phyloP scores from a whole-genome alignment of 1,140 invertebrate species.

The Dufourea novaeangliae region DNA sequence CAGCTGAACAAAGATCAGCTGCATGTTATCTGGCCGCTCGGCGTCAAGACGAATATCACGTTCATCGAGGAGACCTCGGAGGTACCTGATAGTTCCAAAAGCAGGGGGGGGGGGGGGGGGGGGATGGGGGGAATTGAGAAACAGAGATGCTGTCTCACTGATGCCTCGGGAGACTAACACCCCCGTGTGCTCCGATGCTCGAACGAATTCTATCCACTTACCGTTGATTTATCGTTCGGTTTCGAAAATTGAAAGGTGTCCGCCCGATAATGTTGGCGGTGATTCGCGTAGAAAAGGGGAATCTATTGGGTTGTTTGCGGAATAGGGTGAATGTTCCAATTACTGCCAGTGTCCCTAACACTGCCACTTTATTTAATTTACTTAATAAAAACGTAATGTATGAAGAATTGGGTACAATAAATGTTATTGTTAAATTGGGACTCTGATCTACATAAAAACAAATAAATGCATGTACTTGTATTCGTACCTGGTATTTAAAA shows the following conservation, averaged over 20 bases:
- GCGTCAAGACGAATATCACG: constrained; percentile 96
- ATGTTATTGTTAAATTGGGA: too few species aligned
- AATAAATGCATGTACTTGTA: too few species aligned
- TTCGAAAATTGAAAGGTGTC: neutral
- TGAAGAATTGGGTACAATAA: too few species aligned
- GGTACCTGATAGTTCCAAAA: constrained; percentile 81
- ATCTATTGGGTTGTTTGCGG: too few species aligned
- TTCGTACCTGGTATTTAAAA: too few species aligned
- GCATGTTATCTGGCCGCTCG: constrained; percentile 96
- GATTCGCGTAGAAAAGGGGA: neutral
- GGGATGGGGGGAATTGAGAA: neutral
- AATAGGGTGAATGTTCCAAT: too few species aligned
- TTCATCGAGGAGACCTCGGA: constrained; percentile 94
- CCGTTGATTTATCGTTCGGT: neutral
- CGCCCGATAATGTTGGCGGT: neutral
- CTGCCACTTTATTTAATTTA: too few species aligned
- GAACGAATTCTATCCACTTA: neutral
- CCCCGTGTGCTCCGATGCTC: constrained; percentile 44
- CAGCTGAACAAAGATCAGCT: constrained; percentile 98
- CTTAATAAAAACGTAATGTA: too few species aligned
- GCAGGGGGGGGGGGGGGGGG: neutral
- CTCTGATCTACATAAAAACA: too few species aligned
- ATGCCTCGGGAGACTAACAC: constrained; percentile 65
- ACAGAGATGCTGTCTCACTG: constrained; percentile 48
- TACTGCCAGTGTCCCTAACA: too few species aligned